These are phyloP conservation scores for Paraescarpia echinospica DNA, from an alignment of 1,140 invertebrate genomes.

Conservation along the genomic window DNA sequence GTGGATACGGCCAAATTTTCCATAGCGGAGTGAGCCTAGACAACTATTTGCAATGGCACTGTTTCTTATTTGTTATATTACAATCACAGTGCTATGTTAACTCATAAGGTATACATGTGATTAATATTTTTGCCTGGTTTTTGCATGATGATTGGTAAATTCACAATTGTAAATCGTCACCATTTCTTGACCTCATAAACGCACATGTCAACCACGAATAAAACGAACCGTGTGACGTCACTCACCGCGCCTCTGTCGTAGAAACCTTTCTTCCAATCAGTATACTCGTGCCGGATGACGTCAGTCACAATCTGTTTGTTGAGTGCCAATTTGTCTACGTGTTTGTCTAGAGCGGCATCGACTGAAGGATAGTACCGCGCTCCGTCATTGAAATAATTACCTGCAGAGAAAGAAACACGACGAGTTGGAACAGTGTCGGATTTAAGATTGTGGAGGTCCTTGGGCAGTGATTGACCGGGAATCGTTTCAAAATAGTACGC, in stretches of 20 bases:
- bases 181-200: neutral
- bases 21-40: no score
- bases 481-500: no score
- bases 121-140: no score
- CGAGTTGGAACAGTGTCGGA: no score
- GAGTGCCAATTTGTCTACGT: neutral
- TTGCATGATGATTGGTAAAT: neutral
- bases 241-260: slow-evolving; percentile 16
- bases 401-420: slow-evolving; percentile 12
- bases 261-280: slow-evolving; percentile 13
- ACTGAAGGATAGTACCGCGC: neutral
- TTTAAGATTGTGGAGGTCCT: no score
- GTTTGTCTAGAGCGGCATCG: slow-evolving; percentile 14
- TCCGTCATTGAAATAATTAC: slow-evolving; percentile 22
- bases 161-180: neutral
- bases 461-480: no score
- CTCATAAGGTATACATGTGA: no score
- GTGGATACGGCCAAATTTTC: no score
- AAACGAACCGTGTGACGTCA: neutral
- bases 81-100: no score
- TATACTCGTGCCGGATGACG: slow-evolving; percentile 19
- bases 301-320: neutral
- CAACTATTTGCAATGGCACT: no score
- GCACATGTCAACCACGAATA: neutral
- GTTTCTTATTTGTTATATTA: no score